phyloP scores from a whole-genome alignment of 2,888 invertebrate genomes.

The Drosophila niveifrons region DNA sequence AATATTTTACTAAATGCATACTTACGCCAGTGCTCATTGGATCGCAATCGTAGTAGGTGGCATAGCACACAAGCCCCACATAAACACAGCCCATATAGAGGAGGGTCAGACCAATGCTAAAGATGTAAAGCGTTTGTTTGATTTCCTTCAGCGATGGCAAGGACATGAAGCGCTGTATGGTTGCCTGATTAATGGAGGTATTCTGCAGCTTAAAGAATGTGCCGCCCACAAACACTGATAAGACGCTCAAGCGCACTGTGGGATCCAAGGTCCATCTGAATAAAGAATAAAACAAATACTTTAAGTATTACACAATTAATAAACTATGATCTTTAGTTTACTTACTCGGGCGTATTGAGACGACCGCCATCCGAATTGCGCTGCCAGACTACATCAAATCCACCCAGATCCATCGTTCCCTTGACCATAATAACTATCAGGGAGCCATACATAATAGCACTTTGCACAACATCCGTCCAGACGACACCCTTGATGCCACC shows the following conservation, averaged over 20 bases:
- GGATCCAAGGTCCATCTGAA: constrained; percentile 89
- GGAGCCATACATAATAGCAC: constrained; percentile 90
- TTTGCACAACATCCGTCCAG: constrained; percentile 93
- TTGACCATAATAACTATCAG: constrained; percentile 90
- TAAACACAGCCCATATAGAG: constrained; percentile 89
- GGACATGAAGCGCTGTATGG: constrained; percentile 93
- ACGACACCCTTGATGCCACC: constrained; percentile 93
- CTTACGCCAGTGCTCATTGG: constrained; percentile 91
- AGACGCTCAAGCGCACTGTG: constrained; percentile 92
- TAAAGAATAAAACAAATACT: not conserved
- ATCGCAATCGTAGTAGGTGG: constrained; percentile 91
- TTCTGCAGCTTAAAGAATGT: constrained; percentile 91
- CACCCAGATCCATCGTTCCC: constrained; percentile 90
- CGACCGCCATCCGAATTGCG: constrained; percentile 90
- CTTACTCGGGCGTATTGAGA: constrained; percentile 89
- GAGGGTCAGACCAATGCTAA: constrained; percentile 88
- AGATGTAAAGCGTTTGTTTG: constrained; percentile 89
- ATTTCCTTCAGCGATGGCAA: constrained; percentile 90
- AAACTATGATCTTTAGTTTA: not conserved
- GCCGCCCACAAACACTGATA: constrained; percentile 91
- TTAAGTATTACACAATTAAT: too few species aligned
- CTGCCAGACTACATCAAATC: constrained; percentile 88
- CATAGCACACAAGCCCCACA: constrained; percentile 90
- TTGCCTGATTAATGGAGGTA: constrained; percentile 92
- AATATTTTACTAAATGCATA: not conserved